Evolutionary conservation across 2,113 vertebrate species (phyloP).

Genomic region (Fregata magnificens): DNA sequence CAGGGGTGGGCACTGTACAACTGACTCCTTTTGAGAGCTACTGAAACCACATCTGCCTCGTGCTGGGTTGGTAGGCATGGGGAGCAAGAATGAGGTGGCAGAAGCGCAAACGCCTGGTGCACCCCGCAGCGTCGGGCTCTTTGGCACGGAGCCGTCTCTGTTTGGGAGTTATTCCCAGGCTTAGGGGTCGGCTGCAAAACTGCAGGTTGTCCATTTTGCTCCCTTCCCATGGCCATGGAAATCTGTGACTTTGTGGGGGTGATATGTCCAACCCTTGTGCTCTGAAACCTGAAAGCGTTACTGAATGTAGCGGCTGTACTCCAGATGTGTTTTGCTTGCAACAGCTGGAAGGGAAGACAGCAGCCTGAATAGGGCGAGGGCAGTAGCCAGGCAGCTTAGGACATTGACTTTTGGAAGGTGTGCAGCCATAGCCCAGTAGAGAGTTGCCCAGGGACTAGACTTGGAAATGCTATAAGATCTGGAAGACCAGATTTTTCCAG

Average conservation of each 20-base stretch:
- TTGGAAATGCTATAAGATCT: background rate
- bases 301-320: background rate
- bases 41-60: fast-evolving
- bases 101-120: fast-evolving
- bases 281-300: background rate
- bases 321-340: background rate
- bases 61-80: background rate
- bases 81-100: background rate
- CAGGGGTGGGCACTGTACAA: background rate
- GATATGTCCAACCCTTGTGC: background rate
- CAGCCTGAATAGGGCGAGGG: background rate
- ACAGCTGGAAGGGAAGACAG: background rate
- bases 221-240: background rate
- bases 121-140: fast-evolving
- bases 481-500: background rate
- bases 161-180: background rate
- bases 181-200: background rate
- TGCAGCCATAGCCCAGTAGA: background rate
- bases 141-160: fast-evolving
- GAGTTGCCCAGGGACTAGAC: background rate
- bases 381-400: background rate
- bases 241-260: background rate
- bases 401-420: background rate
- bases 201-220: background rate
- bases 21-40: background rate